Conservation (phyloP, 1,140 invertebrate genomes). For the Galendromus occidentalis region DNA sequence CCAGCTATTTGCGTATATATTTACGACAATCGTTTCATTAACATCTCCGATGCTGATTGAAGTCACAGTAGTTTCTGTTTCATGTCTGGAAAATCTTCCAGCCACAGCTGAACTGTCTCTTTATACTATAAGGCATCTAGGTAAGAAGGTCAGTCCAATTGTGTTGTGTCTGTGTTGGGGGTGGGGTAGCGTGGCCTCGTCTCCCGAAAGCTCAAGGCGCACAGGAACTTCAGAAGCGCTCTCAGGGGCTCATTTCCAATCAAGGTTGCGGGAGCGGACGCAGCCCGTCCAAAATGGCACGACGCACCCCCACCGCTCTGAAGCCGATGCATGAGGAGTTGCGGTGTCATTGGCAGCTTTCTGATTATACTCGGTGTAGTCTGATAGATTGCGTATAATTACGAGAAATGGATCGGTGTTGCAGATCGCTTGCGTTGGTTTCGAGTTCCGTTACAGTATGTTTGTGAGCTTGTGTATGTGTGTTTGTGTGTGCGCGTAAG, state of each 20-base stretch:
- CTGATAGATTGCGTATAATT: too few species aligned
- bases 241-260: background rate
- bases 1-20: background rate
- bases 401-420: too few species aligned
- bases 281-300: too few species aligned
- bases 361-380: too few species aligned
- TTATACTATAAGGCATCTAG: conserved; percentile 10
- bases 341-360: too few species aligned
- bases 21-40: background rate
- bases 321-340: background rate
- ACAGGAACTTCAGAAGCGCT: too few species aligned
- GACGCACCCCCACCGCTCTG: background rate
- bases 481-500: too few species aligned
- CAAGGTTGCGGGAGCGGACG: background rate
- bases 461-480: too few species aligned
- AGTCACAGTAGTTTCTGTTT: background rate
- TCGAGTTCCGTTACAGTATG: too few species aligned
- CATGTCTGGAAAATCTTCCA: background rate
- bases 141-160: background rate
- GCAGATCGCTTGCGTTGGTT: too few species aligned
- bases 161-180: background rate
- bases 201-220: background rate
- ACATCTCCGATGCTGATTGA: background rate
- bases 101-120: background rate
- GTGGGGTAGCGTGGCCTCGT: background rate